phyloP scores from a whole-genome alignment of 2,888 invertebrate genomes.

The Drosophila vallismaia region DNA sequence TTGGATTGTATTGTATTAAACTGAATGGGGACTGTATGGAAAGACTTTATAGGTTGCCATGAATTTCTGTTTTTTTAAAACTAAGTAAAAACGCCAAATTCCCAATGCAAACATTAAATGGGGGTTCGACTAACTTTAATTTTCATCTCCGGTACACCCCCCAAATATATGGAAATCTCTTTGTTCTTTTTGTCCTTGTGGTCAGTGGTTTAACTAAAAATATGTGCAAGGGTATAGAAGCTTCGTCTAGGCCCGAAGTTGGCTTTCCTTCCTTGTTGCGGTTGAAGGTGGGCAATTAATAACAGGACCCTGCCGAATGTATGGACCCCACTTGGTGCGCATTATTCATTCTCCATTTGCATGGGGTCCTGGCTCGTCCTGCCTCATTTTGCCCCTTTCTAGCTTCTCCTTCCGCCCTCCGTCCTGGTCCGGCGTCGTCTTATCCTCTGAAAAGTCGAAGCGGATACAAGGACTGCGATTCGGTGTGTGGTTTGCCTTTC shows the following conservation, averaged over 20 bases:
- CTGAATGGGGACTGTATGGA: too few species aligned
- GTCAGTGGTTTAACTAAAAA: not conserved
- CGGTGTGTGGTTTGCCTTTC: constrained; percentile 38
- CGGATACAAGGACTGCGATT: constrained; percentile 43
- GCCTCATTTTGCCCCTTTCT: not conserved
- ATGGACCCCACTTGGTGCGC: constrained; percentile 45
- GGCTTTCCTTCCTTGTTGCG: constrained; percentile 5
- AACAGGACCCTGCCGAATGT: constrained; percentile 38
- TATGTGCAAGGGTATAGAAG: not conserved
- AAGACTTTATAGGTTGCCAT: too few species aligned
- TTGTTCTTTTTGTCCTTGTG: too few species aligned
- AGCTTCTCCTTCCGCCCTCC: constrained; percentile 1
- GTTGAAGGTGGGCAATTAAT: constrained; percentile 45
- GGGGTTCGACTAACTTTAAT: too few species aligned
- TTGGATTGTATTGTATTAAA: too few species aligned
- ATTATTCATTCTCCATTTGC: constrained; percentile 50
- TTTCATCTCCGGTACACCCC: too few species aligned
- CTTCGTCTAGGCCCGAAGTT: not conserved
- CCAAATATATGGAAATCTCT: too few species aligned
- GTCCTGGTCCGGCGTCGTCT: not conserved
- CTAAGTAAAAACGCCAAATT: too few species aligned
- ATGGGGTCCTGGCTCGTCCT: constrained; percentile 6
- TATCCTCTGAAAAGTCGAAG: constrained; percentile 14
- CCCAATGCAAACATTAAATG: too few species aligned
- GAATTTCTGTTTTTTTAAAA: too few species aligned